phyloP scores from a whole-genome alignment of 2,888 invertebrate species.

The Dysmachus trigonus region DNA sequence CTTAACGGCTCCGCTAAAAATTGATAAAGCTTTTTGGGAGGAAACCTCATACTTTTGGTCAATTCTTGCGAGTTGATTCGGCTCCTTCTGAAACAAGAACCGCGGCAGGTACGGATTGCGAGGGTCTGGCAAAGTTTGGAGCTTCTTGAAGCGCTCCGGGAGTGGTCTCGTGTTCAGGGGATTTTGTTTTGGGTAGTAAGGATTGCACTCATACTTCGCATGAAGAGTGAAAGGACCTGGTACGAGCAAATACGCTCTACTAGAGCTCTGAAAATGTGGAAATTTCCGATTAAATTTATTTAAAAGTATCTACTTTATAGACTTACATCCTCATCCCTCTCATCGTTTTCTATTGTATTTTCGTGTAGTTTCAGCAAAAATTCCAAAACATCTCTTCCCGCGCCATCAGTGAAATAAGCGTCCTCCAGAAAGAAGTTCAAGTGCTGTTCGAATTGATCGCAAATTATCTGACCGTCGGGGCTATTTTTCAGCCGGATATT shows the following conservation, averaged over 20 bases:
- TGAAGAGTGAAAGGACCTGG: slow-evolving; percentile 56
- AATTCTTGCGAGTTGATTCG: slow-evolving; percentile 51
- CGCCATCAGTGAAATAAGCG: slow-evolving; percentile 52
- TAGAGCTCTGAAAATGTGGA: background rate
- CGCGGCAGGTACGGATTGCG: slow-evolving; percentile 55
- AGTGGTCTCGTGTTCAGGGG: slow-evolving; percentile 44
- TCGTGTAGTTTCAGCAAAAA: slow-evolving; percentile 53
- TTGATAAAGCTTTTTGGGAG: background rate
- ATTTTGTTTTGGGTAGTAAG: slow-evolving; percentile 50
- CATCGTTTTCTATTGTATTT: slow-evolving; percentile 44
- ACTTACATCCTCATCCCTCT: background rate
- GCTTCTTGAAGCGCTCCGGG: slow-evolving; percentile 53
- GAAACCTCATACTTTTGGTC: slow-evolving; percentile 51
- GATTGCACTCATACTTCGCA: slow-evolving; percentile 52
- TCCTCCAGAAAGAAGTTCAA: slow-evolving; percentile 52
- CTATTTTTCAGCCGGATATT: slow-evolving; percentile 53
- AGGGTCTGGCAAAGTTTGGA: slow-evolving; percentile 49
- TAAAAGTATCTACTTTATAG: background rate
- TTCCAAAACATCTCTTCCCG: slow-evolving; percentile 53
- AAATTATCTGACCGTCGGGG: slow-evolving; percentile 51
- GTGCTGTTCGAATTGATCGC: slow-evolving; percentile 53
- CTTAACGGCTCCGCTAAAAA: background rate
- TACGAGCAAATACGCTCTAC: slow-evolving; percentile 50
- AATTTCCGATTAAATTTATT: background rate
- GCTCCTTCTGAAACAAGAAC: slow-evolving; percentile 52